Percentiles rank a stretch among this genome's conserved stretches.
These are phyloP conservation scores for Caenorhabditis afra DNA, from an alignment of 2,888 invertebrate genomes.

Conservation along the genomic window DNA sequence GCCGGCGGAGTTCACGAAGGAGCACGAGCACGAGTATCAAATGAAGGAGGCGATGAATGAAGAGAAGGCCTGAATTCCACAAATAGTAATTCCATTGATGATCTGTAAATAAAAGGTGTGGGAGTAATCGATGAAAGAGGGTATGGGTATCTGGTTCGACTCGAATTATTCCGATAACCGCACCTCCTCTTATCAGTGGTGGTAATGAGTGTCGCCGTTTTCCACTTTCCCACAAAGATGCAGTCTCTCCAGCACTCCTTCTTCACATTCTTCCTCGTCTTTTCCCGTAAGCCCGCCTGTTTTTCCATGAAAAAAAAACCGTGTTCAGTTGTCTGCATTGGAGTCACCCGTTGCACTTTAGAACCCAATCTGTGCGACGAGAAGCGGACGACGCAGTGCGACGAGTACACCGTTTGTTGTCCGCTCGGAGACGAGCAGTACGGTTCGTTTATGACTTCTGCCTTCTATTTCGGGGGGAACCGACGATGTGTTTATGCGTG, in stretches of 20 bases:
- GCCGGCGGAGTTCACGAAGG: slow-evolving; percentile 38
- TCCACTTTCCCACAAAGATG: slow-evolving; percentile 9
- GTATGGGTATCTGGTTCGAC: neutral
- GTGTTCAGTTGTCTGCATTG: slow-evolving; percentile 5
- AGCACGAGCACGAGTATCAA: slow-evolving; percentile 21
- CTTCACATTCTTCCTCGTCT: slow-evolving; percentile 18
- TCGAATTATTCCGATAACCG: slow-evolving; percentile 9
- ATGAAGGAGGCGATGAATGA: slow-evolving; percentile 14
- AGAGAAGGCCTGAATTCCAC: slow-evolving; percentile 9
- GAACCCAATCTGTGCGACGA: slow-evolving; percentile 68
- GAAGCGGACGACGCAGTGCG: slow-evolving; percentile 63
- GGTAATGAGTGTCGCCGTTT: slow-evolving; percentile 23
- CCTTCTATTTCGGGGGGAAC: neutral
- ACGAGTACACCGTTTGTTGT: slow-evolving; percentile 64
- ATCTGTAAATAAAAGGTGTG: neutral
- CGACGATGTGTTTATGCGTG: too few species aligned
- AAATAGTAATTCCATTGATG: too few species aligned
- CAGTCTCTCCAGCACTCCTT: slow-evolving; percentile 13
- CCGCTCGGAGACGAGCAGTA: slow-evolving; percentile 56
- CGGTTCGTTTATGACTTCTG: slow-evolving; percentile 43
- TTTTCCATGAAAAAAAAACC: too few species aligned
- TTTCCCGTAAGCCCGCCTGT: neutral
- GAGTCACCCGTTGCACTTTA: slow-evolving; percentile 16
- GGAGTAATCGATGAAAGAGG: too few species aligned
- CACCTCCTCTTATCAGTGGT: slow-evolving; percentile 19